phyloP scores from a whole-genome alignment of 2,797 vertebrate genomes.

The Sardinella longiceps region DNA sequence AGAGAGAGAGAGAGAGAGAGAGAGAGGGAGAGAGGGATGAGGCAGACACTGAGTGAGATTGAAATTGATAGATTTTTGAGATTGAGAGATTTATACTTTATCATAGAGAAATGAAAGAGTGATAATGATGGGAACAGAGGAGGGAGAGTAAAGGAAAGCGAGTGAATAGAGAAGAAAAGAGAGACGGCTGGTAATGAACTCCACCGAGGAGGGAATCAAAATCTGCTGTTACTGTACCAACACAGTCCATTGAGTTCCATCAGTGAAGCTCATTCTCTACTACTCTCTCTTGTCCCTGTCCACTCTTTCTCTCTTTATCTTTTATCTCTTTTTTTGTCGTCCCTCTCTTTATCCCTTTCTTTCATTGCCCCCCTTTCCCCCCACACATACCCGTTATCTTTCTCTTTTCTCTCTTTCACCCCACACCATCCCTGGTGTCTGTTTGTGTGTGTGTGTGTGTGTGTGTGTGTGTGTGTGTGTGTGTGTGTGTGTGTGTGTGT shows the following conservation, averaged over 20 bases:
- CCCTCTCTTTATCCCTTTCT: conserved; percentile 38
- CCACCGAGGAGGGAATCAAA: background rate
- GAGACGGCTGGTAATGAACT: background rate
- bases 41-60: background rate
- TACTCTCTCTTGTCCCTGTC: background rate
- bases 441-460: too few species aligned
- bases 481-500: background rate
- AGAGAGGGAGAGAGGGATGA: background rate
- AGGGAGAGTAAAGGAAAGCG: too few species aligned
- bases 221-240: too few species aligned
- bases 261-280: too few species aligned
- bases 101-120: too few species aligned
- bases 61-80: too few species aligned
- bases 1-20: background rate
- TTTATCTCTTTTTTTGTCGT: conserved; percentile 28
- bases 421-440: background rate
- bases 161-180: background rate
- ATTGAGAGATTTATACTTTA: too few species aligned
- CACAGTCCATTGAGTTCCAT: too few species aligned
- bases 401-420: too few species aligned
- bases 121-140: too few species aligned
- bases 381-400: too few species aligned
- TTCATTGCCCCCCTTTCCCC: too few species aligned
- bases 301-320: background rate
- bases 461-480: background rate